Base-by-base conservation (phyloP, 1,140 invertebrate species). In the Colletes latitarsis region DNA sequence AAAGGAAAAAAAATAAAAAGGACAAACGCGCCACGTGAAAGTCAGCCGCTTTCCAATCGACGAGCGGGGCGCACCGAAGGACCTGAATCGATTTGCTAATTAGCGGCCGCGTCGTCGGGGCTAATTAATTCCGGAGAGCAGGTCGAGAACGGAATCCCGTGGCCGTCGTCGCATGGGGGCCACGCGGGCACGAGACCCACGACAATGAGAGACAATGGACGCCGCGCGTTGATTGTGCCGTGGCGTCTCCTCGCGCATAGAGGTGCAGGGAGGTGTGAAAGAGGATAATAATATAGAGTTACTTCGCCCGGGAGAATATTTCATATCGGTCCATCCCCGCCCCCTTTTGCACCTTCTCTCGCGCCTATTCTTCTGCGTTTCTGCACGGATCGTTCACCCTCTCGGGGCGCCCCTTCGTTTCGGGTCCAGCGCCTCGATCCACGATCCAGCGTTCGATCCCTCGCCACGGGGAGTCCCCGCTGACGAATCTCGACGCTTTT, bases 211-310 rank as follows among this genome's bases (percentile, higher is more conserved):
- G 77, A 92, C 90, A 91, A 91, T 90, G 80, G 81, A 57, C 30
- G 78, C 83, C 79, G 90, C 85, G 89, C 88, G 91, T 92, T 91
- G 89, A 91, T 92, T 89, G 88, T 92, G 87, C 82, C 90, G 73
- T 85, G 12, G 88, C 88, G 53, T 90, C 82, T 87, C 80, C 85
- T 77, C 82, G 82, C 87, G 85, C 85, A 89, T 92, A 91, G 89
- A 90, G 81, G 88, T 87, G 88, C 90, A 92, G 74, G 81, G 88
- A 93, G 90, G 93, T 93, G 93, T 93, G 92, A 93, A 93, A 93
- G 91, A 91, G 91, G 92, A 92, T 93, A 92, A 93, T 92, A 93
- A 93, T 93, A 93, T 93, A 93, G 89, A 92, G 92, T 93, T 93
- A 93, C 92, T 79, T 30, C 79, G 62, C 83, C 77, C 87, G 79